Conservation (phyloP, 1,140 invertebrate genomes). For the Bombus waltoni region DNA sequence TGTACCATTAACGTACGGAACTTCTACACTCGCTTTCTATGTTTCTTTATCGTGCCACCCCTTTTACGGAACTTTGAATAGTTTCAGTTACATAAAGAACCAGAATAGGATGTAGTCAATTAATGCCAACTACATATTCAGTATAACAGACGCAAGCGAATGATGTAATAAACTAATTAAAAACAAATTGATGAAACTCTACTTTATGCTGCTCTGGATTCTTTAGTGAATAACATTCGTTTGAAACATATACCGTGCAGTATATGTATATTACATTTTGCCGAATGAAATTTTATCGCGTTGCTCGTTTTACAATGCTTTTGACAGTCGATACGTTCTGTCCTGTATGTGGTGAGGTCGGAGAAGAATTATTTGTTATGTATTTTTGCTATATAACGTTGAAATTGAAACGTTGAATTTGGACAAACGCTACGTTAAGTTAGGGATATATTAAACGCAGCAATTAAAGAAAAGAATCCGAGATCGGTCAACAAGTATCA, state of each 20-base stretch:
- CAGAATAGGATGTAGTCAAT: not conserved
- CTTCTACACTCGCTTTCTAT: slow-evolving; percentile 1
- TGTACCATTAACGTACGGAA: not conserved
- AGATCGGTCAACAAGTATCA: too few species aligned
- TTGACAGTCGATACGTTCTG: not conserved
- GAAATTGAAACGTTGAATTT: too few species aligned
- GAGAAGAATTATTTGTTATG: not conserved
- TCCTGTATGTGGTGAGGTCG: not conserved
- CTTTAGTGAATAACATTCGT: not conserved
- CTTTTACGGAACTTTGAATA: slow-evolving; percentile 7
- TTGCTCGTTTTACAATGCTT: not conserved
- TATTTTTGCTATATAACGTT: too few species aligned
- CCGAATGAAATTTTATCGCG: not conserved
- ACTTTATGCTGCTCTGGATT: not conserved
- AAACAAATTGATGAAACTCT: not conserved
- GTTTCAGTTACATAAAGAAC: slow-evolving; percentile 12
- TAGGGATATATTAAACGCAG: too few species aligned
- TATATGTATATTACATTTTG: not conserved
- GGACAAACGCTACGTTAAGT: too few species aligned
- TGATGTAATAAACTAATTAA: not conserved
- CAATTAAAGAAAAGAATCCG: too few species aligned
- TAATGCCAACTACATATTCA: not conserved
- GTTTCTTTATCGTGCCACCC: not conserved
- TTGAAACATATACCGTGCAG: too few species aligned
- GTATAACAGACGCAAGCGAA: not conserved